These are phyloP conservation scores for Oostethus manadensis DNA, from an alignment of 2,113 vertebrate genomes.

Conservation along the genomic window DNA sequence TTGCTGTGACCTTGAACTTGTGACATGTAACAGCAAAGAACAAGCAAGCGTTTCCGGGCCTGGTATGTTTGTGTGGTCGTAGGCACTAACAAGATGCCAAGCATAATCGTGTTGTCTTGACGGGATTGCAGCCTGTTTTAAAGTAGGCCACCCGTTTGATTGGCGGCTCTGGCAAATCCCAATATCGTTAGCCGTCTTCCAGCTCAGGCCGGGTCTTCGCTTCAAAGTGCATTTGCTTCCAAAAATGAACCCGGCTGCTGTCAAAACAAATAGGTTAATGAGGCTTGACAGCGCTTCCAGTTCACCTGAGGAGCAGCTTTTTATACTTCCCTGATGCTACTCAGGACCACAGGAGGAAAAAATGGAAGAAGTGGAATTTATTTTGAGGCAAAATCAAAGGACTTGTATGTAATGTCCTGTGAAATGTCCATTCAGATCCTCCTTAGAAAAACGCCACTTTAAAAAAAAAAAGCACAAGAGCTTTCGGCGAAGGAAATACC, in stretches of 20 bases:
- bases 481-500: not conserved
- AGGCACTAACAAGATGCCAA: no score
- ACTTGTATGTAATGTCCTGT: not conserved
- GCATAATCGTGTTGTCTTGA: not conserved
- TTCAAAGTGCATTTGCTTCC: conserved; percentile 2
- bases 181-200: not conserved
- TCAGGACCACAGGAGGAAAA: not conserved
- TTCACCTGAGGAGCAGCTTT: conserved; percentile 5
- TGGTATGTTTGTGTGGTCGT: no score
- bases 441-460: not conserved
- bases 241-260: not conserved
- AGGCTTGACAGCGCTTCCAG: not conserved
- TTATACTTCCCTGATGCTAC: not conserved
- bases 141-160: not conserved
- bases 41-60: no score
- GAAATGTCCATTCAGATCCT: not conserved
- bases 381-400: not conserved
- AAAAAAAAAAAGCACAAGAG: no score
- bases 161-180: not conserved
- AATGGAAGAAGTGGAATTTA: not conserved
- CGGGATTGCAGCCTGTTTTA: not conserved
- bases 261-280: conserved; percentile 1
- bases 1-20: no score
- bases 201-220: not conserved
- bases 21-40: no score